Evolutionary conservation across 1,140 invertebrate genomes (phyloP), one percentile per base, ranked within the genome.

Genomic region (Drosophila setifemur): DNA sequence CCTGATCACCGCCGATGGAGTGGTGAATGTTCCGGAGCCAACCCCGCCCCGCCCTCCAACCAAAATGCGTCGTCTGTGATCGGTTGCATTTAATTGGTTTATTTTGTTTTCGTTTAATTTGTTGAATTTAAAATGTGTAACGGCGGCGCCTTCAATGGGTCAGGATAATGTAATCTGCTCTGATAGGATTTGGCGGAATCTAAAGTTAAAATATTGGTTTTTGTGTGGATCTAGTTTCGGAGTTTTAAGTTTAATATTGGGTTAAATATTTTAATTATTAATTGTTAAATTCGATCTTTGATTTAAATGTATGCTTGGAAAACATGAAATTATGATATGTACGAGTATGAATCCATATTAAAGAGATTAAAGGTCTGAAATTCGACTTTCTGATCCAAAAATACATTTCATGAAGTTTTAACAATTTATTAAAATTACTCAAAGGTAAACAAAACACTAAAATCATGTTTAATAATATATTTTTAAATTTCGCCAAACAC

Each of bases 91-190:
- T 68, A 77, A 66, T 76, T 58, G 58, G 37, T 73, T 69, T 66
- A 70, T 64, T 81, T 70, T 54, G 64, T 63, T 78, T 61, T 69
- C 18, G 18, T 79, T 64, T 64, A 73, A 55, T 42, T 73, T 53
- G 50, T 73, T 70, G 45, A 71, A 70, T 83, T 83, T 73, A 74
- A 73, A 82, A 73, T 83, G 52, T 82, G 58, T 50, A 68, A 60
- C 61, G 67, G 39, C 50, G 12, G 21, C 29, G 18, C 28, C 33
- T 35, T 9, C 31, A 31, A 44, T 44, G n/a, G 25, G 28, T 28
- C 45, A 50, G 8, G 5, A 9, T 18, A 4, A 25, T 14, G 29
- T 60, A 18, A 19, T 28, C 19, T 61, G 49, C 6, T 48, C 19
- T 29, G 16, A 29, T 52, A 33, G 23, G 23, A 55, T 23, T 25